A percentile compares a stretch with the other conserved stretches of the same genome.
phyloP scores from a whole-genome alignment of 2,888 invertebrate genomes.

The Dorcus parallelipipedus region DNA sequence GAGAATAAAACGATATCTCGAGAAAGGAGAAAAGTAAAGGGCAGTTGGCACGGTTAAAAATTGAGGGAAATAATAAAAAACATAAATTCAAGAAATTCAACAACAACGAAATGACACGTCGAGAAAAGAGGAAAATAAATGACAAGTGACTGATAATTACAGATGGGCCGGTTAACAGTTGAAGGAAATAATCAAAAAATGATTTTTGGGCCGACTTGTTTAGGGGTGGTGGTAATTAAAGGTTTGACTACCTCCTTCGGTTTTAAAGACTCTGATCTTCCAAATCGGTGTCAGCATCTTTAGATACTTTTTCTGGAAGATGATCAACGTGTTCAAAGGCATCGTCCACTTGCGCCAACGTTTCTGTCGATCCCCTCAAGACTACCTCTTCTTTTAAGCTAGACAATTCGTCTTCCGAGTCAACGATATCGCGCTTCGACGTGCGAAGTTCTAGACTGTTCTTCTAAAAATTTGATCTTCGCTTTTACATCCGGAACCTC shows the following conservation, averaged over 20 bases:
- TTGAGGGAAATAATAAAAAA: too few relatives aligned
- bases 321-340: conserved; percentile 19
- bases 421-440: conserved; percentile 41
- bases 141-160: too few relatives aligned
- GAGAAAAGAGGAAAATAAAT: too few relatives aligned
- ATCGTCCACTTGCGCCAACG: conserved; percentile 46
- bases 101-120: too few relatives aligned
- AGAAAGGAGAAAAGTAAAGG: too few relatives aligned
- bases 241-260: conserved; percentile 22
- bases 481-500: conserved; percentile 56
- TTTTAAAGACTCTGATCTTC: conserved; percentile 26
- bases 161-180: too few relatives aligned
- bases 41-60: too few relatives aligned
- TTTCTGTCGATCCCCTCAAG: conserved; percentile 44
- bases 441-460: conserved; percentile 46
- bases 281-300: conserved; percentile 23
- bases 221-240: conserved; percentile 19
- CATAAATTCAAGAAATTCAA: too few relatives aligned
- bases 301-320: conserved; percentile 15
- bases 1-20: too few relatives aligned
- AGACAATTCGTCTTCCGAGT: conserved; percentile 48
- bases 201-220: conserved; percentile 48
- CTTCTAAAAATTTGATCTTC: conserved; percentile 55
- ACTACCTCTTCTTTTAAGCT: conserved; percentile 47
- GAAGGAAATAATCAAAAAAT: too few relatives aligned